phyloP scores from a whole-genome alignment of 2,888 invertebrate genomes.

The Syritta pipiens region DNA sequence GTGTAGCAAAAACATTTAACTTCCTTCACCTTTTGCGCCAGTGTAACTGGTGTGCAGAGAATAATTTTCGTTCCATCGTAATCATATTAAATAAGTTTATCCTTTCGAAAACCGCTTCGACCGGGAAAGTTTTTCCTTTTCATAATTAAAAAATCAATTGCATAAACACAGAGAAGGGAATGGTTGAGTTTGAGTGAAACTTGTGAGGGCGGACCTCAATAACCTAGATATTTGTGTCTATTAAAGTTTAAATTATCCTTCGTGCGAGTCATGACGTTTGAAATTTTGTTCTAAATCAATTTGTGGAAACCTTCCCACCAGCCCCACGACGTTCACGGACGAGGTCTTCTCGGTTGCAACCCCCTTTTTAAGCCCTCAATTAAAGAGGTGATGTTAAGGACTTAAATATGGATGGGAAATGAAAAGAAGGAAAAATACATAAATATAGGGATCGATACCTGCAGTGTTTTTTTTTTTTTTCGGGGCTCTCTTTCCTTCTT shows the following conservation, averaged over 20 bases:
- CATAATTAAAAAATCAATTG: not conserved
- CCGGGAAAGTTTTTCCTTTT: not conserved
- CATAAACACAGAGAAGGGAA: not conserved
- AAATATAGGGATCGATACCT: conserved; percentile 17
- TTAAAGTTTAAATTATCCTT: conserved; percentile 2
- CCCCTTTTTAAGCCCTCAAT: not conserved
- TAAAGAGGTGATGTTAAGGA: not conserved
- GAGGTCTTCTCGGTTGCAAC: not conserved
- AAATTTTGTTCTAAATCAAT: not conserved
- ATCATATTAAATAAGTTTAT: too few relatives aligned
- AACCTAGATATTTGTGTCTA: not conserved
- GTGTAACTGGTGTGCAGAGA: not conserved
- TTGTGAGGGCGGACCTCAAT: not conserved
- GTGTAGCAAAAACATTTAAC: too few relatives aligned
- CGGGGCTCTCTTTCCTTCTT: not conserved
- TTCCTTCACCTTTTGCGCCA: not conserved
- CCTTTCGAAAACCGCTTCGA: not conserved
- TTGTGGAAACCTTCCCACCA: not conserved
- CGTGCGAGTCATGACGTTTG: not conserved
- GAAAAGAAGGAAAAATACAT: not conserved
- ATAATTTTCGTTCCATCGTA: not conserved
- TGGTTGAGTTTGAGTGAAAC: not conserved
- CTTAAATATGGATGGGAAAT: too few relatives aligned
- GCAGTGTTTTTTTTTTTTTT: not conserved
- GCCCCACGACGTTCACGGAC: not conserved